Base-by-base conservation (phyloP, 92 coral and sea anemone species). In the Plumapathes pennacea region DNA sequence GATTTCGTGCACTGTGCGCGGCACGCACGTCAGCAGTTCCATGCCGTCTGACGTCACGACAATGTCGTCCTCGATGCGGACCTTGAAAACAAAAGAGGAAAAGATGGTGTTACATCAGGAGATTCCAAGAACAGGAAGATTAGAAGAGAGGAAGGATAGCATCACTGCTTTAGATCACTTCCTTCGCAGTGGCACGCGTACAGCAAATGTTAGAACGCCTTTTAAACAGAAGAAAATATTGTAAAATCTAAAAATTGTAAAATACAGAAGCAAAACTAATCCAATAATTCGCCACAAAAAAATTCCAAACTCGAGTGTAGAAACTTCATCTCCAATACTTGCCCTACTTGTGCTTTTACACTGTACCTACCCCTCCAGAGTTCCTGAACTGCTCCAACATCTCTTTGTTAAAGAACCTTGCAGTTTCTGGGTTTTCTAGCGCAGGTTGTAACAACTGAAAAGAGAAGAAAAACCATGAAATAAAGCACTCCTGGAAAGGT, bases 21-120 rank as follows among this genome's bases (percentile, higher is more conserved):
- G 99, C 2, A 94, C 99, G 23, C 76, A 62, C n/a, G 99, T 89
- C 99, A 94, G 84, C 42, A 94, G 71, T 48, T 94, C 99, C 99
- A 94, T 94, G 8, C 99, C 99, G 30, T 88, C 85, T 36, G 94
- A 76, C 28, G 99, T 94, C 56, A 94, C 96, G 28, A 73, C 64
- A 13, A 94, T 94, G 78, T 77, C 85, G 48, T 94, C 99, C 62
- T 94, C 99, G 38, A 94, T 94, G 22, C 99, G 99, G 55, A 94
- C 99, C 99, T 94, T 36, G 6, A 44, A 25, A n/a, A 31, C 21
- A 43, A 17, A 18, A 11, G 33, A 2, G 38, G 1, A 7, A 6
- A 27, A 12, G 31, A 13, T 15, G 3, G 12, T n/a, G n/a, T n/a
- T n/a, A n/a, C n/a, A n/a, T n/a, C n/a, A n/a, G n/a, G n/a, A n/a